Base-by-base conservation (phyloP, 2,113 vertebrate species). In the Garra rufa region DNA sequence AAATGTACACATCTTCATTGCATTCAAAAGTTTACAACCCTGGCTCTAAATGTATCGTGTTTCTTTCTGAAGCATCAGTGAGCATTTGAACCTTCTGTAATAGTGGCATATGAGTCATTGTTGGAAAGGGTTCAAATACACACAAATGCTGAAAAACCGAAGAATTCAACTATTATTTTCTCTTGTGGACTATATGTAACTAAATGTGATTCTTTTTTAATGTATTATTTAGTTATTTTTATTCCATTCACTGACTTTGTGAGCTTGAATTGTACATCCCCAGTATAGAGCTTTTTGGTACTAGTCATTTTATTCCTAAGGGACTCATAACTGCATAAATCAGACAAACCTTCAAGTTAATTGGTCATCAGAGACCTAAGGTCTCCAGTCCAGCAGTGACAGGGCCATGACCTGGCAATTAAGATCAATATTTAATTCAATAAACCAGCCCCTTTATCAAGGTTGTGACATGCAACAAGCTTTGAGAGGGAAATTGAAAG, bases 371-470 rank as follows among this genome's bases (percentile, higher is more conserved):
- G 61, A 67, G 78, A 52, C 50, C 13, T 77, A 10, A 24, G 75
- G 5, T 24, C 38, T 7, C 30, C 59, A 19, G 59, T 34, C 26
- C 44, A 70, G 26, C 26, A 52, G 61, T 52, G 63, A 44, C 61
- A 69, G 6, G 28, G 59, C 46, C 79, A 81, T 70, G 79, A 70
- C 63, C 63, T 69, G 61, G 30, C 63, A 9, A 48, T 30, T 19
- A 26, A 78, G 84, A 91, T 92, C 91, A 88, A 92, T 92, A 91
- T 90, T 81, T 88, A 81, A 90, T 83, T 89, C 57, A 69, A 77
- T 61, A 24, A 13, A 86, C 89, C 3, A 11, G 6, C 91, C 8
- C 89, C 88, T 92, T 92, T 79, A 85, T 24, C 52, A 84, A 79
- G 86, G 89, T 83, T 90, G 90, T 74, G 0, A 46, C 79, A 87